These are phyloP conservation scores for Drosophila neotestacea DNA, from an alignment of 2,888 invertebrate species.

Conservation along the genomic window DNA sequence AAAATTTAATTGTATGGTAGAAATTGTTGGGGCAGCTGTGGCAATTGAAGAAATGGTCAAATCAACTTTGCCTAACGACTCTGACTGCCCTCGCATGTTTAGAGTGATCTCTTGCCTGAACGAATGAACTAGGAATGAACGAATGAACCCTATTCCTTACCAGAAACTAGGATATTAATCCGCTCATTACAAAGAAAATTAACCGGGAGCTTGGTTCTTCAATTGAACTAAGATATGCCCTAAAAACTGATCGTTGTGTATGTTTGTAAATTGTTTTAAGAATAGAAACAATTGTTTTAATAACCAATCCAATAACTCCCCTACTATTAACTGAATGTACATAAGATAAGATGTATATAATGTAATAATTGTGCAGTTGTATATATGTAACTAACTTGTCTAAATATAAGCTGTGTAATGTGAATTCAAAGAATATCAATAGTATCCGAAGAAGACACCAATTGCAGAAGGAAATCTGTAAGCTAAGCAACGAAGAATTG, in stretches of 20 bases:
- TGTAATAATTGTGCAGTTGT: no score
- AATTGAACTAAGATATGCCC: neutral
- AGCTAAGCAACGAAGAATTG: no score
- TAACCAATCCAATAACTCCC: neutral
- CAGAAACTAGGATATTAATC: neutral
- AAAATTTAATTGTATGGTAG: constrained; percentile 3
- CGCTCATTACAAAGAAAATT: neutral
- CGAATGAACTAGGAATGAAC: no score
- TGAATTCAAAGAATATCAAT: no score
- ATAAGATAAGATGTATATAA: constrained; percentile 4
- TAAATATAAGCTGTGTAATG: no score
- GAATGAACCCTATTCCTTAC: no score
- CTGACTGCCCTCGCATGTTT: no score
- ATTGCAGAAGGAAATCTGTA: no score
- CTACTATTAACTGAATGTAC: constrained; percentile 4
- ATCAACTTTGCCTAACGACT: no score
- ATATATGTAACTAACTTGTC: neutral
- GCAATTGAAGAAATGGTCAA: no score
- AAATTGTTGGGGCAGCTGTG: neutral
- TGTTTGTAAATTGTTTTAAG: neutral
- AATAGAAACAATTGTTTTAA: neutral
- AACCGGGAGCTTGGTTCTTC: neutral
- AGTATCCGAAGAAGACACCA: no score
- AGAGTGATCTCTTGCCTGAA: no score
- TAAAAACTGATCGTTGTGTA: neutral